Evolutionary conservation across 2,797 vertebrate species (phyloP).

Genomic region (Hemitrygon akajei): DNA sequence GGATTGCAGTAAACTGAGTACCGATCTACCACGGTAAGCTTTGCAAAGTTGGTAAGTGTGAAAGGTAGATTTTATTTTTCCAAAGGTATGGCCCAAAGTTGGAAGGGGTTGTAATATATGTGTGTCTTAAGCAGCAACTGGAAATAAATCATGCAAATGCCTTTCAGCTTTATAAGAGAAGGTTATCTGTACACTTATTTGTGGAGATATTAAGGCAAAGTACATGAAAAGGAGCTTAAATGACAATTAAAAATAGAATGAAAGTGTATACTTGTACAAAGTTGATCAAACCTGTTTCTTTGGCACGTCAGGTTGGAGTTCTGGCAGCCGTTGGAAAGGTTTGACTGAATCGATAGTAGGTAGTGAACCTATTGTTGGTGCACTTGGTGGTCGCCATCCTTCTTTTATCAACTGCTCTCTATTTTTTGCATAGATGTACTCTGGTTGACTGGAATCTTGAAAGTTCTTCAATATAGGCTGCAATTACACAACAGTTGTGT

Average conservation of each 20-base stretch:
- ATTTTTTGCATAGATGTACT: constrained; percentile 53
- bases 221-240: neutral
- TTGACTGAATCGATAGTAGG: constrained; percentile 35
- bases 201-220: neutral
- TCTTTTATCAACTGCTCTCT: constrained; percentile 48
- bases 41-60: neutral
- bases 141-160: neutral
- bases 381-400: constrained; percentile 48
- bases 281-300: constrained; percentile 54
- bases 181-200: neutral
- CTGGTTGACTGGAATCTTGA: constrained; percentile 56
- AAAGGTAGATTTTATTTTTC: neutral
- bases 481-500: constrained; percentile 2
- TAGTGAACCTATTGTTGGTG: constrained; percentile 41
- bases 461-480: constrained; percentile 65
- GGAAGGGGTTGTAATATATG: neutral
- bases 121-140: neutral
- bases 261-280: neutral
- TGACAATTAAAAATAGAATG: neutral
- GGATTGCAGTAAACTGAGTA: neutral
- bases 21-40: neutral
- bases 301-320: constrained; percentile 45
- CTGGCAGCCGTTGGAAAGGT: constrained; percentile 45
- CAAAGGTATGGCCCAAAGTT: neutral
- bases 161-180: neutral